These are phyloP conservation scores for Galaxias olidus DNA, from an alignment of 2,797 vertebrate genomes.

Conservation along the genomic window DNA sequence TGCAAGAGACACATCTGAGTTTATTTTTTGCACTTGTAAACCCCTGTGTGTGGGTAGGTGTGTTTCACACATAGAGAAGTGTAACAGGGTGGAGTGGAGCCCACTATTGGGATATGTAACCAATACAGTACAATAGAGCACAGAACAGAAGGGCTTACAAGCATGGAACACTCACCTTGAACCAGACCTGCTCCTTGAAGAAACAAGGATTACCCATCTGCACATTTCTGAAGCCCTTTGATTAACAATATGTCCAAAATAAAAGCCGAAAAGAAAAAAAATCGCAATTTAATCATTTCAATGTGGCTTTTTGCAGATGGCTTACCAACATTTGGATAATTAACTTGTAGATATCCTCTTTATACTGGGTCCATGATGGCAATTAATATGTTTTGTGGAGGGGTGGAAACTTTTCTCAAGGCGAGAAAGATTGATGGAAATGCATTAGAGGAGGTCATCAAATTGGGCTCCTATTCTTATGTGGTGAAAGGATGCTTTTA, in stretches of 20 bases:
- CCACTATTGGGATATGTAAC: constrained; percentile 51
- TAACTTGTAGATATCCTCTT: constrained; percentile 82
- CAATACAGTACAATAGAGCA: constrained; percentile 69
- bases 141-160: constrained; percentile 72
- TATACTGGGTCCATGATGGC: constrained; percentile 72
- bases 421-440: constrained; percentile 76
- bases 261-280: constrained; percentile 77
- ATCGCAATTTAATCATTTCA: constrained; percentile 80
- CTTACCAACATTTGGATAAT: constrained; percentile 82
- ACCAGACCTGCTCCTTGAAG: constrained; percentile 75
- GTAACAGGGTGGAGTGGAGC: no score
- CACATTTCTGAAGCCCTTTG: constrained; percentile 85
- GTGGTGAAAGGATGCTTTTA: constrained; percentile 80
- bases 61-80: no score
- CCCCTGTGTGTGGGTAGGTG: no score
- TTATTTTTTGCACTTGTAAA: no score
- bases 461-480: constrained; percentile 77
- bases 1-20: no score
- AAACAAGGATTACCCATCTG: constrained; percentile 84
- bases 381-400: constrained; percentile 82
- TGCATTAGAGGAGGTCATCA: constrained; percentile 80
- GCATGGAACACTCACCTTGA: constrained; percentile 82
- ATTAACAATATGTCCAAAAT: constrained; percentile 81
- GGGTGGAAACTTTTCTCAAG: constrained; percentile 83
- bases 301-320: constrained; percentile 80